Evolutionary conservation across 2,797 vertebrate genomes (phyloP), one percentile per base, ranked within the genome.

Genomic region (Enteromius viviparus): DNA sequence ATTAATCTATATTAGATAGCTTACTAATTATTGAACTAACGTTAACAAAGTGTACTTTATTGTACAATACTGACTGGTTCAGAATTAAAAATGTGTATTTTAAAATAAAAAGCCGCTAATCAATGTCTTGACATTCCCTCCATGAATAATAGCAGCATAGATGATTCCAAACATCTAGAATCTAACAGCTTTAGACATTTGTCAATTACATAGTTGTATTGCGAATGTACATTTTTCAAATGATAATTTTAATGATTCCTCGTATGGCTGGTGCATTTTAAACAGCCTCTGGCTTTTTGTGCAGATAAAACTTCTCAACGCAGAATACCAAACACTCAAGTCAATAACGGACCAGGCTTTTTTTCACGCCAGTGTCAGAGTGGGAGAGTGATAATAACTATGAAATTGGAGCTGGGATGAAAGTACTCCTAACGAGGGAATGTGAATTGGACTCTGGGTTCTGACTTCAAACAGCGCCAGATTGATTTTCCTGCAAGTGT

Each of bases 401-500:
- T 82, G 74, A 85, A 81, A 81, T 69, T 29, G 79, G 34, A 64
- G 80, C 58, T 23, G 45, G 74, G 80, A 85, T 85, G 75, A 85
- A 82, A 85, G 85, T 75, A 77, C 53, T 76, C 17, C 69, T 83
- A 79, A 60, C 70, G 85, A 81, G 60, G 55, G 76, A 68, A 49
- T 51, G 34, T n/a, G 60, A 47, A 82, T 72, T 55, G 58, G 75
- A 78, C 79, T 77, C 21, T 1, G 51, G 80, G 68, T 78, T 82
- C 47, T 69, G 76, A 80, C 85, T 85, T 85, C 84, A 82, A 85
- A 79, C 76, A 40, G 69, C 15, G 37, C 23, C 53, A 21, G 47
- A 85, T 82, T 72, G 75, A 82, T 85, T 82, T 83, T 81, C 47
- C 71, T 62, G 77, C 85, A 60, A 83, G 62, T 62, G 49, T 23